phyloP scores from a whole-genome alignment of 2,797 vertebrate genomes.

The Geotrypetes seraphini region DNA sequence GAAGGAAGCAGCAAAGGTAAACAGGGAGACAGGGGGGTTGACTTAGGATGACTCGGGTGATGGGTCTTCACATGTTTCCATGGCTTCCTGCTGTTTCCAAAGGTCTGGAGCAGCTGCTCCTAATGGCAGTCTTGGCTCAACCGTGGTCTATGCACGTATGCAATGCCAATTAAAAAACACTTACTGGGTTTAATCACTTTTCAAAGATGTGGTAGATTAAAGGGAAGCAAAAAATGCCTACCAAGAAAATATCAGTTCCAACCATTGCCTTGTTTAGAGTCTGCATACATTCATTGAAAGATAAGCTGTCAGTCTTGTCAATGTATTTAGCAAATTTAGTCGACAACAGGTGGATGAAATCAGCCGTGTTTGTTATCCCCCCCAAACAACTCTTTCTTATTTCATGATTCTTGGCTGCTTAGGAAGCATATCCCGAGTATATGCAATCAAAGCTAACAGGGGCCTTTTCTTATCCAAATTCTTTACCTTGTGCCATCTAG shows the following conservation, averaged over 20 bases:
- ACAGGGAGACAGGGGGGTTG: no score
- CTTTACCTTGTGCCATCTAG: not conserved
- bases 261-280: not conserved
- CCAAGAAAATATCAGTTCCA: not conserved
- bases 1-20: no score
- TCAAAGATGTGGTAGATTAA: not conserved
- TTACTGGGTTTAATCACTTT: no score
- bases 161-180: no score
- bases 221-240: not conserved
- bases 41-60: no score
- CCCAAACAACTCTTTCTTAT: not conserved
- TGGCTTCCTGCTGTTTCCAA: no score
- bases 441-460: not conserved
- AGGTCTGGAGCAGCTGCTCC: no score
- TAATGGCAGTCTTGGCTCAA: no score
- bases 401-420: not conserved
- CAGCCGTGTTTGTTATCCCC: not conserved
- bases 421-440: not conserved
- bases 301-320: slow-evolving; percentile 2
- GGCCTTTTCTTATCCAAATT: not conserved
- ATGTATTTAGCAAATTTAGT: not conserved
- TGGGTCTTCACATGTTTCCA: no score
- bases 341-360: not conserved
- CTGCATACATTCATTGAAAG: slow-evolving; percentile 1
- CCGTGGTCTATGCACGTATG: no score